These are phyloP conservation scores for Calephelis virginiensis DNA, from an alignment of 1,140 invertebrate species.

Conservation along the genomic window DNA sequence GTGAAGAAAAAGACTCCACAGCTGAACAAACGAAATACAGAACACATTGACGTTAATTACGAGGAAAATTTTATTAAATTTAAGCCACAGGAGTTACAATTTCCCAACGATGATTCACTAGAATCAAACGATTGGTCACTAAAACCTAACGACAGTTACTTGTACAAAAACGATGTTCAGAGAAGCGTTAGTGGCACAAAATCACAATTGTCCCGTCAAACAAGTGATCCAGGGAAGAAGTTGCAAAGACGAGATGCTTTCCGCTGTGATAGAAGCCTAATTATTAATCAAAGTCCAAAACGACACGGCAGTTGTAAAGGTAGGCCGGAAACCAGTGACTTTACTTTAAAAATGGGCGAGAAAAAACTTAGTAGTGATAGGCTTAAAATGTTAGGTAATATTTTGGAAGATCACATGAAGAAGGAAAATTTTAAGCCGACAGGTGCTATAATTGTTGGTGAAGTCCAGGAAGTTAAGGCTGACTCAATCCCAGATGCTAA, in stretches of 20 bases:
- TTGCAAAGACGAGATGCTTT: conserved; percentile 82
- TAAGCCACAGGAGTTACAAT: conserved; percentile 34
- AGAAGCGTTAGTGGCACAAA: conserved; percentile 49
- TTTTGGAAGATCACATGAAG: conserved; percentile 69
- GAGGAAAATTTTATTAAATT: conserved; percentile 18
- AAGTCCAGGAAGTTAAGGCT: conserved; percentile 27
- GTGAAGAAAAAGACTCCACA: conserved; percentile 37
- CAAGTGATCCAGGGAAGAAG: conserved; percentile 79
- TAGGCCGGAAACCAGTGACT: conserved; percentile 62
- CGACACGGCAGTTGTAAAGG: conserved; percentile 68
- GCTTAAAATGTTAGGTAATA: conserved; percentile 56
- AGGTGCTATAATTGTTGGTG: conserved; percentile 33
- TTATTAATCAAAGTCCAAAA: conserved; percentile 63
- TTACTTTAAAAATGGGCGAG: conserved; percentile 61
- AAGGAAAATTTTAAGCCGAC: conserved; percentile 62
- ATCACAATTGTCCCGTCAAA: conserved; percentile 70
- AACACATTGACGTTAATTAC: conserved; percentile 27
- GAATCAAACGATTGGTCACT: conserved; percentile 42
- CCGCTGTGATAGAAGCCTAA: conserved; percentile 77
- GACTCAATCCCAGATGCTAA: conserved; percentile 61
- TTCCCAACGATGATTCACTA: conserved; percentile 37
- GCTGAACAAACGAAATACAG: conserved; percentile 39
- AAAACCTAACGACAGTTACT: conserved; percentile 62
- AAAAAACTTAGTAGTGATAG: conserved; percentile 62
- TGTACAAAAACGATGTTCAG: conserved; percentile 59